Evolutionary conservation across 2,888 invertebrate genomes (phyloP), one percentile per base, ranked within the genome.

Genomic region (Lapara coniferarum): DNA sequence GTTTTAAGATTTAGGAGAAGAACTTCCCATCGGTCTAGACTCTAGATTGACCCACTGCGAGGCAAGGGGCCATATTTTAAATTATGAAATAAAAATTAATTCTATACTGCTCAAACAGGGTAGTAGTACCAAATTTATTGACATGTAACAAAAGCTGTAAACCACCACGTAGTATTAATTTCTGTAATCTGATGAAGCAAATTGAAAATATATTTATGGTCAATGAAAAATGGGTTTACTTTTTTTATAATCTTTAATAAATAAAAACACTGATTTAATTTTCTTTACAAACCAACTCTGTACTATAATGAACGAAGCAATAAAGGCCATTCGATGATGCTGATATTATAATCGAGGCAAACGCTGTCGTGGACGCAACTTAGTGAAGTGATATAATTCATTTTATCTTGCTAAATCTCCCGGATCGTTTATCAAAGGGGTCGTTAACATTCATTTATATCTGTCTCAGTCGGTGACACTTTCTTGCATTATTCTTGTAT

Each of bases 381-480:
- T 37, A 52, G 68, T 63, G 19, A 30, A 63, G 63, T 63, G 44
- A 68, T 53, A 53, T 66, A 66, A 58, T 66, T 69, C 69, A 69
- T 69, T 69, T 66, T 52, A 49, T 49, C 58, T 58, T 51, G 66
- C 66, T 66, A 69, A 58, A 69, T 69, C 69, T 66, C 66, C 71
- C 70, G 72, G 74, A 74, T 81, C 77, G 74, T 77, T 80, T 77
- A 78, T 75, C 79, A 77, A 72, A 75, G 69, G 73, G 74, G 72
- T 75, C 66, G 57, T 77, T 75, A 72, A 69, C 75, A 78, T 73
- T 75, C 76, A 81, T 81, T 81, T 80, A 73, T 81, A 79, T 74
- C 80, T 74, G 81, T 80, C 80, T 67, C 37, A 70, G 71, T 72
- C 68, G 68, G 73, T 74, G 75, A 75, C 77, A 73, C 68, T 72